Conservation (phyloP, 2,888 invertebrate species). For the Kuschelorhynchus macadamiae region DNA sequence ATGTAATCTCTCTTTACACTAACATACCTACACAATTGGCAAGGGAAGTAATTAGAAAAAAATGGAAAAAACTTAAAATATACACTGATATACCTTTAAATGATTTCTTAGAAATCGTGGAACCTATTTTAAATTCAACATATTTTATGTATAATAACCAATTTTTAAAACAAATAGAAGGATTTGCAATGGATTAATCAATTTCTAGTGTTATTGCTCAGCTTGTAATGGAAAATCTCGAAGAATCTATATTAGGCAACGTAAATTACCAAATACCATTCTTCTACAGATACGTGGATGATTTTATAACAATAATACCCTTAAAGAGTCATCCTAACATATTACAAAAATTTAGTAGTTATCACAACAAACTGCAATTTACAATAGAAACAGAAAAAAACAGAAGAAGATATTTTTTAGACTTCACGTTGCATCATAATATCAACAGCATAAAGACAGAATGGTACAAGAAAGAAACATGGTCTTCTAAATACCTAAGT, state of each 20-base stretch:
- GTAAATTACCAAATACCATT: neutral
- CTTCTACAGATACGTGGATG: constrained; percentile 3
- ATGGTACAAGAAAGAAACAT: constrained; percentile 11
- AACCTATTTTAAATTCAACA: too few species aligned
- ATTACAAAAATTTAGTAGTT: neutral
- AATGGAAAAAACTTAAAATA: too few species aligned
- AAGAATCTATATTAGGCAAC: neutral
- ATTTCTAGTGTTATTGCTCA: constrained; percentile 18
- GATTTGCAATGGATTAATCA: too few species aligned
- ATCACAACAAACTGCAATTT: constrained; percentile 10
- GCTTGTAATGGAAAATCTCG: constrained; percentile 9
- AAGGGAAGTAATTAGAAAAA: too few species aligned
- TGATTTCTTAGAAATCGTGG: too few species aligned
- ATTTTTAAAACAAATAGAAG: too few species aligned
- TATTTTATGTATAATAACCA: too few species aligned
- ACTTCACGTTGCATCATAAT: neutral
- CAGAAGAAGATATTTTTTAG: neutral
- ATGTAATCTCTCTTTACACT: too few species aligned
- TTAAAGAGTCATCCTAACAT: neutral
- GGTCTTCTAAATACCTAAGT: constrained; percentile 13
- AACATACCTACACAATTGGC: too few species aligned
- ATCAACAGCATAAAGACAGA: constrained; percentile 2
- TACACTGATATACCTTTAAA: too few species aligned
- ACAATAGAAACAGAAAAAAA: neutral
- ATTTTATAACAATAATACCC: neutral